These are phyloP conservation scores for Cyprinodon variegatus DNA, from an alignment of 2,113 vertebrate species.

Conservation along the genomic window DNA sequence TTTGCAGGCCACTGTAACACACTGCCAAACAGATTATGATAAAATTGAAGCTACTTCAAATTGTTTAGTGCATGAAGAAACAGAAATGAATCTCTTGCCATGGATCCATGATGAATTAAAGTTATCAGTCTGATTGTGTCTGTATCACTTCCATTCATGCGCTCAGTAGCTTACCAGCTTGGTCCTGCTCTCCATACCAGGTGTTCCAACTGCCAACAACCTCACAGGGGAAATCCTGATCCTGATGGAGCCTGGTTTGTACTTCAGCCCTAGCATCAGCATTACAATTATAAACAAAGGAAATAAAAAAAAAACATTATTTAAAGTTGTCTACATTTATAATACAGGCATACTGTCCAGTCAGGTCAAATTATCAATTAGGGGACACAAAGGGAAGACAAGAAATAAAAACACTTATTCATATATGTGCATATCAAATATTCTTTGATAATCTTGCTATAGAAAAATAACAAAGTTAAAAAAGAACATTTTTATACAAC, in stretches of 20 bases:
- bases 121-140: neutral
- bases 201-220: slow-evolving; percentile 97
- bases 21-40: slow-evolving; percentile 19
- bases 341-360: slow-evolving; percentile 1
- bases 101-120: neutral
- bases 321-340: neutral
- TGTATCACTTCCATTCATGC: neutral
- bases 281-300: slow-evolving; percentile 1
- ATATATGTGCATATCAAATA: neutral
- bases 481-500: neutral
- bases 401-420: neutral
- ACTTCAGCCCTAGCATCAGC: slow-evolving; percentile 82
- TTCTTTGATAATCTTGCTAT: slow-evolving; percentile 15
- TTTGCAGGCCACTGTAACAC: slow-evolving; percentile 12
- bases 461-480: neutral
- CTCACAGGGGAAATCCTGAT: slow-evolving; percentile 89
- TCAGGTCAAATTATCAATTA: slow-evolving; percentile 15
- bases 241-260: slow-evolving; percentile 87
- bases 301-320: neutral
- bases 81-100: neutral
- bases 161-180: slow-evolving; percentile 83
- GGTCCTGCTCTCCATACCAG: slow-evolving; percentile 97
- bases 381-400: slow-evolving; percentile 17
- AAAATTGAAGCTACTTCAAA: slow-evolving; percentile 6
- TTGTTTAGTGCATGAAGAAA: neutral